Base-by-base conservation (phyloP, 2,888 invertebrate genomes). In the Pyrgus malvae region DNA sequence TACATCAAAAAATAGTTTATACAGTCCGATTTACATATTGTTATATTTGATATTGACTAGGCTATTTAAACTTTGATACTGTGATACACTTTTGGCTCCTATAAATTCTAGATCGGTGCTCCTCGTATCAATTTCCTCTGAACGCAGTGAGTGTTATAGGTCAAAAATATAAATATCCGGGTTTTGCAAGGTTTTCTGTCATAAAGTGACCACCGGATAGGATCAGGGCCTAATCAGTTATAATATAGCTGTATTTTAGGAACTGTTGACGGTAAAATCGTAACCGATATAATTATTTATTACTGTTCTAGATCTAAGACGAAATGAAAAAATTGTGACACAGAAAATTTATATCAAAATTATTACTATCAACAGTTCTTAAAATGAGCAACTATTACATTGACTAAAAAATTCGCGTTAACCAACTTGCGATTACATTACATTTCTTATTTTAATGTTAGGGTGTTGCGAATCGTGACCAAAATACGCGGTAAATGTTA, bases 391-490 rank as follows among this genome's bases (percentile, higher is more conserved):
- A 31, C 44, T 37, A 0, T 25, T 35, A 16, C 12, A 23, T 44
- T 37, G 35, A 44, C 14, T 9, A 21, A 37, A 23, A 27, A 54
- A 48, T 49, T 61, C 77, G 80, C 76, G 65, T 60, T 60, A 42
- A 54, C 57, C 66, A 80, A 62, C 74, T 62, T 67, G 82, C 82
- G 82, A 79, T 88, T 88, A 87, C 89, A 89, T 89, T 88, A 89
- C 88, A 88, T 89, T 88, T 82, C 72, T 87, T 83, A 83, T 83
- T 87, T 87, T 48, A 63, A 65, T 65, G 70, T 72, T 76, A 58
- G 48, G 57, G 58, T 61, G 59, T 66, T 65, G 53, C 64, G 53
- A 64, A 64, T 67, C 65, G 64, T 67, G 57, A 57, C 58, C 55
- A 25, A 2, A 14, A 2, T 9, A 35, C 14, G 12, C 12, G 9